Evolutionary conservation across 35 echinoderm and acorn worm species (phyloP), one percentile per base, ranked within the genome.

Genomic region (Nesometra sesokonis): DNA sequence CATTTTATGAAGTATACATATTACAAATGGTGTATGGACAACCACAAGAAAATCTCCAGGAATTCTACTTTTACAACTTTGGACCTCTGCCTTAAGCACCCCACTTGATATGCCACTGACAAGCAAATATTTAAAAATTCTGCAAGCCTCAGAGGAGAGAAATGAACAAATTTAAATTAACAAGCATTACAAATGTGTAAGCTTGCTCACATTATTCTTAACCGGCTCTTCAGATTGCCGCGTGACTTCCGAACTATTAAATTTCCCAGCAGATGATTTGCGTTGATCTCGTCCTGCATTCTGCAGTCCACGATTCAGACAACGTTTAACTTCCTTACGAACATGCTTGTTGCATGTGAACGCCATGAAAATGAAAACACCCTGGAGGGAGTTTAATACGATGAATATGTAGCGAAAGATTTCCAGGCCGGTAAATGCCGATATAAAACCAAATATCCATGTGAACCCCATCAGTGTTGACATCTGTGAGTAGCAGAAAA

Each of bases 381-480:
- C 91, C 32, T 92, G 91, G 9, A 88, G 82, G 36, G 86, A 88
- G 33, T 92, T 92, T 30, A 87, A 38, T 17, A 88, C n/a, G 46
- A 92, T 92, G 82, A 88, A 92, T 37, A 88, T 84, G 77, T 92
- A 92, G 57, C 80, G 83, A 3, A 92, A 82, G 32, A 78, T 81
- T 31, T 37, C 34, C 0, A 79, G 27, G 30, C 85, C 47, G 32
- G 31, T 52, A 81, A 88, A 88, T 30, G 86, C 86, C 29, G 86
- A 86, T 13, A 85, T 38, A 29, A 92, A 92, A 77, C 86, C 91
- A 35, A 84, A 35, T 31, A 88, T 88, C 91, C 91, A 92, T 31
- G 86, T 88, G 33, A 92, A 88, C n/a, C 91, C 91, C 86, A 92
- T 88, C 21, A 88, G 23, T 8, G 35, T 92, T 17, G 91, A 88